phyloP scores from a whole-genome alignment of 2,797 vertebrate genomes.

The Microcaecilia unicolor region DNA sequence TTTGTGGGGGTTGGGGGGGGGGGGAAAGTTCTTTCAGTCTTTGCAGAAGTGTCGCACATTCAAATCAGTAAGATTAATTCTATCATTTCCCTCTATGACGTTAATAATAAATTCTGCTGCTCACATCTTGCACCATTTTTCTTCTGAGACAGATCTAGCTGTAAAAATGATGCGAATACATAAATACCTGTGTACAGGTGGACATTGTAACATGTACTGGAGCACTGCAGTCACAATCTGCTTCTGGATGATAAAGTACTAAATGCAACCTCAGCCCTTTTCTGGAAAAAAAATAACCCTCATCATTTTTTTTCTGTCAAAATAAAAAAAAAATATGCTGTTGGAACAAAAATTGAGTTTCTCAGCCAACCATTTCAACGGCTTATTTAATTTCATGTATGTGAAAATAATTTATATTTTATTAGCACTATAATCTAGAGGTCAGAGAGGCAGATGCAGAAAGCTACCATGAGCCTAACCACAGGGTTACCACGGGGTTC shows the following conservation, averaged over 20 bases:
- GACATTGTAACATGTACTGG: neutral
- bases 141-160: neutral
- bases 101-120: neutral
- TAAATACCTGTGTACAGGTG: neutral
- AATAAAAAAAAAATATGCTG: too few relatives aligned
- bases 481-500: too few relatives aligned
- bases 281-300: too few relatives aligned
- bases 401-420: too few relatives aligned
- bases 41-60: neutral
- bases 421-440: too few relatives aligned
- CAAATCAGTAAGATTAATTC: constrained; percentile 2
- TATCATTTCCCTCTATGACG: neutral
- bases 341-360: too few relatives aligned
- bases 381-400: too few relatives aligned
- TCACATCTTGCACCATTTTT: neutral
- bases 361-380: too few relatives aligned
- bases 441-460: too few relatives aligned
- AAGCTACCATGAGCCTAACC: too few relatives aligned
- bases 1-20: neutral
- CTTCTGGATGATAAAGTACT: neutral
- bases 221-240: neutral
- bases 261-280: constrained; percentile 1
- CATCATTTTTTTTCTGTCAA: too few relatives aligned
- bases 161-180: too few relatives aligned
- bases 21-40: neutral